A percentile compares a stretch with the other conserved stretches of the same genome.
Conservation (phyloP, 2,797 vertebrate species). For the Chaetodon trifasciatus region DNA sequence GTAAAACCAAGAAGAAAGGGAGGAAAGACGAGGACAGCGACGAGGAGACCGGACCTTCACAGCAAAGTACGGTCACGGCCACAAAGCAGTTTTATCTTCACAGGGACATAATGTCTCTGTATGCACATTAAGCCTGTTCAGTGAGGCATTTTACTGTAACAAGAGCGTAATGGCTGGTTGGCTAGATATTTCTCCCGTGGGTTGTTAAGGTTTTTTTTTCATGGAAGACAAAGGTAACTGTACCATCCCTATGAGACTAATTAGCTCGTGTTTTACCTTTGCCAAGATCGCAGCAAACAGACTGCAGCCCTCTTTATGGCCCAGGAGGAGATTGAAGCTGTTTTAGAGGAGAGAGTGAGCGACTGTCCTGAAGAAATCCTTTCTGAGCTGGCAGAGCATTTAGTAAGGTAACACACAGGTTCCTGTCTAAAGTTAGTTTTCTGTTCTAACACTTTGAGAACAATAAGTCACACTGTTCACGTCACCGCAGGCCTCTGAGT, state of each 20-base stretch:
- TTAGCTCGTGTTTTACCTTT: slow-evolving; percentile 61
- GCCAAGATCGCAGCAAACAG: slow-evolving; percentile 88
- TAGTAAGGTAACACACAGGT: slow-evolving; percentile 85
- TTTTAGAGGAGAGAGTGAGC: slow-evolving; percentile 87
- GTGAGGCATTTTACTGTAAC: slow-evolving; percentile 52
- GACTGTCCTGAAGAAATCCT: slow-evolving; percentile 94
- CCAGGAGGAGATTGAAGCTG: slow-evolving; percentile 88
- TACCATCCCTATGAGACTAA: slow-evolving; percentile 63
- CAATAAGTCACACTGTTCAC: not conserved
- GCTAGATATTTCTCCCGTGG: slow-evolving; percentile 36
- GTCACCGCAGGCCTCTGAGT: slow-evolving; percentile 87
- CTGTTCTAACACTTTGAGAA: not conserved
- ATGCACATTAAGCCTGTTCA: slow-evolving; percentile 55
- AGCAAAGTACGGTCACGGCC: slow-evolving; percentile 74
- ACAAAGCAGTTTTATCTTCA: slow-evolving; percentile 25
- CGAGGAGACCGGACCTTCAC: slow-evolving; percentile 85
- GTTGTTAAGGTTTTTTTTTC: slow-evolving; percentile 42
- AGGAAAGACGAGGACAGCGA: slow-evolving; percentile 93
- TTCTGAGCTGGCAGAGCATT: slow-evolving; percentile 90
- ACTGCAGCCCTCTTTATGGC: slow-evolving; percentile 89
- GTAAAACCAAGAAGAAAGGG: slow-evolving; percentile 94
- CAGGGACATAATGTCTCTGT: slow-evolving; percentile 24
- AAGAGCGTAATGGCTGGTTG: slow-evolving; percentile 47
- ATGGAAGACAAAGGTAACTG: slow-evolving; percentile 40
- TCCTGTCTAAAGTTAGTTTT: not conserved